Base-by-base conservation (phyloP, 2,888 invertebrate species). In the Griposia aprilina region DNA sequence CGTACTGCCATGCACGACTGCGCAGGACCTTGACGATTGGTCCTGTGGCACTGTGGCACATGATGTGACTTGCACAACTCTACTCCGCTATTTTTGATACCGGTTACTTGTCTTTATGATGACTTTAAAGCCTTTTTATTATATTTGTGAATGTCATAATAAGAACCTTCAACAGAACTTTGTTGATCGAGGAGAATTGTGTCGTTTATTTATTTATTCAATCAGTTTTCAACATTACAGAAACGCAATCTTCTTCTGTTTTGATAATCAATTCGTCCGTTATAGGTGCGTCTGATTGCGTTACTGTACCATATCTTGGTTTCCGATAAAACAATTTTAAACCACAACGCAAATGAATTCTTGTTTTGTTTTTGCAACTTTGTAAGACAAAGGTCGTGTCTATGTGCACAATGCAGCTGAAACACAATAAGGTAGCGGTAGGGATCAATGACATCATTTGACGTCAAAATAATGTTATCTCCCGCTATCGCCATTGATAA, bases 21-120 rank as follows among this genome's bases (percentile, higher is more conserved):
- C 76, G 30, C 91, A 92, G 92, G 82, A 93, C 96, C 96, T 96
- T 96, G 95, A 86, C 87, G 90, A 89, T 90, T 90, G 94, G 92
- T 96, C 96, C 95, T 94, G 94, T 88, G 91, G 81, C 85, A 88
- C 91, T 94, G 94, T 88, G 92, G 82, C 85, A 89, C 91, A 90
- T 92, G 95, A 95, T 96, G 95, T 96, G 96, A 95, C 95, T 95
- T 95, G 96, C 95, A 94, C 93, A 95, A 95, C 91, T 88, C 81
- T 60, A 78, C 92, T 91, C 92, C 92, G 93, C 93, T 94, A 94
- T 94, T 94, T 94, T 92, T 91, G 92, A 92, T 92, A 90, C 90
- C 91, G 86, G 91, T 90, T 86, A 84, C 85, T 82, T 86, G 86
- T 74, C 78, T 90, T 88, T 91, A 89, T 87, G 90, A 91, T 88